A percentile compares a stretch with the other conserved stretches of the same genome.
Conservation (phyloP, 2,888 invertebrate genomes). For the Calameuta filiformis region DNA sequence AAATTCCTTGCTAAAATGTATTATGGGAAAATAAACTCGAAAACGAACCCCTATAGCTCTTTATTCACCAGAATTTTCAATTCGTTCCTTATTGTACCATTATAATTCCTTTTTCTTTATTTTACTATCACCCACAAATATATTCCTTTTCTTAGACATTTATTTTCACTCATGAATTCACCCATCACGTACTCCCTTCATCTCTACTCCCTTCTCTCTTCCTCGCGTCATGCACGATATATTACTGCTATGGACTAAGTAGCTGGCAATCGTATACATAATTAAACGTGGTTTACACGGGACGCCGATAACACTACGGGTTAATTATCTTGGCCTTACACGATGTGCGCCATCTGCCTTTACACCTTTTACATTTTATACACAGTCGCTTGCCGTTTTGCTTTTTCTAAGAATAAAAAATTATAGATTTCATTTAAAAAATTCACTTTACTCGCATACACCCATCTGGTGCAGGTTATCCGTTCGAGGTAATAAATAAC, state of each 20-base stretch:
- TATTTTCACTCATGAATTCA: not conserved
- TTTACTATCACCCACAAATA: not conserved
- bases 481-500: not conserved
- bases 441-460: not conserved
- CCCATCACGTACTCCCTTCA: not conserved
- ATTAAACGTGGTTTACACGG: conserved; percentile 39
- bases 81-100: not conserved
- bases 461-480: conserved; percentile 32
- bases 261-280: conserved; percentile 29
- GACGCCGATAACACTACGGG: conserved; percentile 38
- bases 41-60: not conserved
- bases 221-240: not conserved
- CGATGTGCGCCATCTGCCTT: not conserved
- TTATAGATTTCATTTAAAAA: not conserved
- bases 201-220: not conserved
- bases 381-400: not conserved
- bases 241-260: conserved; percentile 1
- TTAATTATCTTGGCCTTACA: conserved; percentile 15
- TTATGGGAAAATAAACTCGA: not conserved
- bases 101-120: not conserved
- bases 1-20: not conserved
- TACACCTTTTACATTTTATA: not conserved
- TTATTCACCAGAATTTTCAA: not conserved
- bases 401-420: not conserved
- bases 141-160: not conserved